These are phyloP conservation scores for Meloe dianella DNA, from an alignment of 2,888 invertebrate species.

Conservation along the genomic window DNA sequence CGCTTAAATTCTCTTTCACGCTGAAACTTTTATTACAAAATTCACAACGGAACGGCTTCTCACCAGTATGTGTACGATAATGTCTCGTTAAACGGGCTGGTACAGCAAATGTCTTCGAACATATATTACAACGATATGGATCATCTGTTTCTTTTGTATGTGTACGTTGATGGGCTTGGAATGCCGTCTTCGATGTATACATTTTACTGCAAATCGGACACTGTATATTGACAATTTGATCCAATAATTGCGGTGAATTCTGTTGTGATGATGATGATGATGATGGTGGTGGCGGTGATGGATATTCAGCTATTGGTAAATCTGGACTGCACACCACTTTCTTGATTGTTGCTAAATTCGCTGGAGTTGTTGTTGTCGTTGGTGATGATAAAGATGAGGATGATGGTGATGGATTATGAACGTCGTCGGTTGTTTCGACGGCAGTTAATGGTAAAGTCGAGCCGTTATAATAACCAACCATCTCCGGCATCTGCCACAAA, in stretches of 20 bases:
- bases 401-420: conserved; percentile 40
- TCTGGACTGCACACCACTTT: conserved; percentile 68
- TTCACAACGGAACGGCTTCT: conserved; percentile 85
- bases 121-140: conserved; percentile 88
- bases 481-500: conserved; percentile 60
- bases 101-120: conserved; percentile 89
- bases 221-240: conserved; percentile 45
- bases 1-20: conserved; percentile 90
- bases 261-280: conserved; percentile 10
- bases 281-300: conserved; percentile 22
- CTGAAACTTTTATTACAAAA: conserved; percentile 92
- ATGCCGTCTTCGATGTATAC: conserved; percentile 54
- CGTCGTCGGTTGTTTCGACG: conserved; percentile 51
- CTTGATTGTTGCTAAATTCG: conserved; percentile 45
- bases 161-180: conserved; percentile 53
- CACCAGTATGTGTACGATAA: conserved; percentile 89
- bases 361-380: not conserved
- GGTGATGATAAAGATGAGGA: not conserved
- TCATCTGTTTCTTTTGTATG: conserved; percentile 61
- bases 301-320: conserved; percentile 60
- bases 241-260: conserved; percentile 25
- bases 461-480: conserved; percentile 63
- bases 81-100: conserved; percentile 85
- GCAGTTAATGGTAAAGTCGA: conserved; percentile 57
- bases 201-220: conserved; percentile 59